A percentile compares a stretch with the other conserved stretches of the same genome.
Evolutionary conservation across 2,797 vertebrate genomes (phyloP).

Genomic region (Helostoma temminkii): DNA sequence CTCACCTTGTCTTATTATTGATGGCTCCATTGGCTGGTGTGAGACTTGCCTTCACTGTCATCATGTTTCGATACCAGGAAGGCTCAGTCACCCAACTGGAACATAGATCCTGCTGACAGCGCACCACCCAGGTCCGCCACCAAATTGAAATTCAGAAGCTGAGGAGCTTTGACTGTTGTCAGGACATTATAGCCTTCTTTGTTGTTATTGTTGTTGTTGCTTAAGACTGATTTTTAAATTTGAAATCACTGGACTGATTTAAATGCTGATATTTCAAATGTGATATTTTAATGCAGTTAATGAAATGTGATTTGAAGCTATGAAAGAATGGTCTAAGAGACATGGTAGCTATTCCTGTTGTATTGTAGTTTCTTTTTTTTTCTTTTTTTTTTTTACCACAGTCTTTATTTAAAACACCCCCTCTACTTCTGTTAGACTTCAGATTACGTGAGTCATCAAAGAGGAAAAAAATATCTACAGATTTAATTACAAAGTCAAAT

Average conservation of each 20-base stretch:
- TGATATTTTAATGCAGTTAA: slow-evolving; percentile 12
- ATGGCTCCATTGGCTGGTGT: slow-evolving; percentile 71
- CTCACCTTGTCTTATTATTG: slow-evolving; percentile 82
- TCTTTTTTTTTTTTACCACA: neutral
- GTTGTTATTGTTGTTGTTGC: no score
- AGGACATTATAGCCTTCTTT: slow-evolving; percentile 21
- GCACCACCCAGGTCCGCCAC: slow-evolving; percentile 23
- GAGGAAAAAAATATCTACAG: slow-evolving; percentile 21
- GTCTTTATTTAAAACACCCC: neutral
- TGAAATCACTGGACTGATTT: slow-evolving; percentile 7
- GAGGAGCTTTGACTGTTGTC: slow-evolving; percentile 29
- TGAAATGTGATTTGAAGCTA: neutral
- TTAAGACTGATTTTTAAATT: slow-evolving; percentile 16
- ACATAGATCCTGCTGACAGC: slow-evolving; percentile 58
- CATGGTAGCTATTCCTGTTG: neutral
- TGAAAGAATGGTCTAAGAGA: neutral
- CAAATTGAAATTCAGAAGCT: slow-evolving; percentile 26
- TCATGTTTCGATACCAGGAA: slow-evolving; percentile 55
- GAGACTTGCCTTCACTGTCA: slow-evolving; percentile 63
- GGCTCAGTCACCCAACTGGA: slow-evolving; percentile 55
- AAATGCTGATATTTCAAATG: neutral
- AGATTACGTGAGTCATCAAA: slow-evolving; percentile 24
- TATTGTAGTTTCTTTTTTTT: slow-evolving; percentile 2
- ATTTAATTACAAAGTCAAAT: slow-evolving; percentile 40
- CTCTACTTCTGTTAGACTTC: slow-evolving; percentile 9